Evolutionary conservation across 2,113 vertebrate genomes (phyloP), one percentile per base, ranked within the genome.

Genomic region (Serilophus lunatus): DNA sequence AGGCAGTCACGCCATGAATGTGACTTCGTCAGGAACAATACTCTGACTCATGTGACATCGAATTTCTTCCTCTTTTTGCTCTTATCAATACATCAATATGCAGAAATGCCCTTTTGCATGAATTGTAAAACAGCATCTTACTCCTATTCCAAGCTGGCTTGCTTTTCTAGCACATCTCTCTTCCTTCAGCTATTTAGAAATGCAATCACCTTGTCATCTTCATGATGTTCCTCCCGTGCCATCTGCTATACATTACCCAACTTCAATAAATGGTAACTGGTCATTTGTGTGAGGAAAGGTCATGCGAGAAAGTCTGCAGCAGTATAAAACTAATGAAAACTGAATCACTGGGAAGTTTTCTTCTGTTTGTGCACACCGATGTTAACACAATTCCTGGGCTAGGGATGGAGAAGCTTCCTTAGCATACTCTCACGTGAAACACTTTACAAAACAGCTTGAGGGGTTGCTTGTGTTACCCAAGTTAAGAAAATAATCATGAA

Each of bases 61-160:
- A 29, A 83, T 94, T 93, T 83, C 66, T 65, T 96, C 53, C 78
- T 80, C 60, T 83, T 93, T 74, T 71, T 17, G 20, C 19, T 59
- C 75, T 79, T 85, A 51, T 61, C 78, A 47, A 36, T 92, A 36
- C 10, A 31, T 28, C 26, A 57, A 51, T 70, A 80, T 81, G 56
- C 45, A 93, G 80, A 95, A 90, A 49, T 47, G 3, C 3, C 53
- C 33, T 33, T 95, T 80, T 90, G 54, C 60, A 42, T 68, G 51
- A 70, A 44, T 47, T 74, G 53, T 64, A 11, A 74, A 90, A 4
- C 9, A 56, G 25, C 3, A 0, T n/a, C 16, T 53, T 80, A 25
- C 59, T 93, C 54, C 85, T 78, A 0, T 69, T 80, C n/a, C 56
- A 71, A 29, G 15, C 44, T 64, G 47, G 4, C 13, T 88, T 81